Base-by-base conservation (phyloP, 2,888 invertebrate genomes). In the Himalopsyche japonica region DNA sequence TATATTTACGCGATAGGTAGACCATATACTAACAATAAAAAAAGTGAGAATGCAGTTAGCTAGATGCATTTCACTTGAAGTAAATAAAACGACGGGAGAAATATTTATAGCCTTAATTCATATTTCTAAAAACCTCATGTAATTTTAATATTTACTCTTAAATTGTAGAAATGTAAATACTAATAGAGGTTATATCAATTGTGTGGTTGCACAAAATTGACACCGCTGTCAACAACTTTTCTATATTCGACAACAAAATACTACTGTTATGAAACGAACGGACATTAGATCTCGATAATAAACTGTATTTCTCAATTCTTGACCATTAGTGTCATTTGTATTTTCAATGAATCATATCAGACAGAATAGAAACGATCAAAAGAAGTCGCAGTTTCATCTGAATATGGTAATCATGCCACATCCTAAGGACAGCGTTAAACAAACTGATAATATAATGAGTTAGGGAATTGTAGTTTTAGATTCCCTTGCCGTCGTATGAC, bases 391-490 rank as follows among this genome's bases (percentile, higher is more conserved):
- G 57, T 82, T 79, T 48, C 76, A 64, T 82, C 82, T 85, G 83
- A 85, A 85, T 85, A 85, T 85, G 85, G 85, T 85, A 79, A 85
- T 83, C 83, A 76, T 80, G 85, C 85, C 83, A 85, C 85, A 85
- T 85, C 82, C 83, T 85, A 81, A 27, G 70, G 70, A 27, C 70
- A 70, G 27, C 70, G 27, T 27, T 30, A 15, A 27, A 70, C 27
- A 70, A 27, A 10, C 24, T 27, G 79, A 18, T 43, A 43, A 34
- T 77, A 18, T 10, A 77, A 37, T 77, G 20, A 70, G 70, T 70
- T 70, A 30, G 27, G 70, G 30, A 70, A 27, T 70, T 70, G 24
- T 27, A 24, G 24, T 49, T 64, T 70, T 15, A 70, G 24, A 27
- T 70, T 15, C 30, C 70, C 43, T 43, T 43, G 43, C 57, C n/a